Evolutionary conservation across 2,797 vertebrate genomes (phyloP), one percentile per base, ranked within the genome.

Genomic region (Bufotes viridis): DNA sequence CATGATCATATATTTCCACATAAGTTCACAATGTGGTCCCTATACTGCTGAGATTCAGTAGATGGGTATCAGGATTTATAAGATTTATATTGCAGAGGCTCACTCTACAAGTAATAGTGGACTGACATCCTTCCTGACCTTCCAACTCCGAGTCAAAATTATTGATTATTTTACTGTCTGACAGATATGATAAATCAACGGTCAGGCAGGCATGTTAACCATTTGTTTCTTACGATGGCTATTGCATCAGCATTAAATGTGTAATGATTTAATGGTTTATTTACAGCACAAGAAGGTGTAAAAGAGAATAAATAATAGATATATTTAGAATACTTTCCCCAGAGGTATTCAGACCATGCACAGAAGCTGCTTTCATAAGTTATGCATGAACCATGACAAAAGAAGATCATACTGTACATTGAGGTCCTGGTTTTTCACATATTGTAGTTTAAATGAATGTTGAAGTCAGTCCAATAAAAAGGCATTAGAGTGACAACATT

Each of bases 221-320:
- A 74, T 70, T 22, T 2, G 85, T 22, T 70, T 18, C 70, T 24
- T 13, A 24, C 87, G 69, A 63, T 60, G 78, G 80, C 86, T 15
- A 70, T 34, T 63, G 76, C 81, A 49, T 78, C 15, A 58, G 49
- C 0, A 0, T 65, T 81, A 69, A 83, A 17, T 55, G 67, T 79
- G 55, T 87, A 90, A 90, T 72, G 6, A 7, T 29, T 79, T 85
- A 74, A 60, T n/a, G 2, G 26, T 80, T 87, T 89, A 85, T 34
- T 55, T 67, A 20, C 60, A 24, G 80, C 49, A 7, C 2, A 53
- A 29, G 80, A 78, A 78, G 84, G 84, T 86, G 88, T 67, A 79
- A 57, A n/a, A 67, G 74, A 79, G 74, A 79, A 74, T 86, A 83
- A 89, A 86, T 86, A 86, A 89, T 86, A 79, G 84, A 87, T 89